Conservation (phyloP, 1,140 invertebrate species). For the Drosophila kanapiae region DNA sequence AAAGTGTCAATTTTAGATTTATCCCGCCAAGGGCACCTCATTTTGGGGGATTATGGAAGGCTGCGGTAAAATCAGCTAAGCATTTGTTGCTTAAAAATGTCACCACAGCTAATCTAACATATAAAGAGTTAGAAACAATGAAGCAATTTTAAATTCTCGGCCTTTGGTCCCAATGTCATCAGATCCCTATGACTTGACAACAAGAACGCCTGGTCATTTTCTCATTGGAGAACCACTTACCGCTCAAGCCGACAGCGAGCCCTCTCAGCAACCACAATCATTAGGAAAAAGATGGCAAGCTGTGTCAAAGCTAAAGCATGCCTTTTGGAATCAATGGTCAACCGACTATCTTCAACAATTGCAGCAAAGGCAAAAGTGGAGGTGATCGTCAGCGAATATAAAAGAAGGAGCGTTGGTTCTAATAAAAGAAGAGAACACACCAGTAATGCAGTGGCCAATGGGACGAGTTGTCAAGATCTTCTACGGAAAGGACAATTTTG, state of each 20-base stretch:
- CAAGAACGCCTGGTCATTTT: too few relatives aligned
- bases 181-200: too few relatives aligned
- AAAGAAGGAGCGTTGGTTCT: neutral
- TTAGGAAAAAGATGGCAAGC: slow-evolving; percentile 6
- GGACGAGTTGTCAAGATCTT: neutral
- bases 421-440: too few relatives aligned
- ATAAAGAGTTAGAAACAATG: too few relatives aligned
- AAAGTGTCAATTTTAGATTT: neutral
- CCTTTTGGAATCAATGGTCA: neutral
- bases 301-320: neutral
- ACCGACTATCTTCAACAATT: neutral
- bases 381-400: neutral
- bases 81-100: slow-evolving; percentile 5
- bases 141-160: too few relatives aligned
- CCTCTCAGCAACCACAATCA: neutral
- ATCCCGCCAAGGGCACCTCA: neutral
- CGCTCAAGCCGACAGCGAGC: neutral
- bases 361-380: neutral
- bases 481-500: neutral
- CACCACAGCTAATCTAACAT: slow-evolving; percentile 3
- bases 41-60: slow-evolving; percentile 1
- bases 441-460: neutral
- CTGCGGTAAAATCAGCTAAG: slow-evolving; percentile 5
- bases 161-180: too few relatives aligned
- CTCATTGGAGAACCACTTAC: neutral